These are phyloP conservation scores for Campoletis raptor DNA, from an alignment of 2,888 invertebrate species.

Conservation along the genomic window DNA sequence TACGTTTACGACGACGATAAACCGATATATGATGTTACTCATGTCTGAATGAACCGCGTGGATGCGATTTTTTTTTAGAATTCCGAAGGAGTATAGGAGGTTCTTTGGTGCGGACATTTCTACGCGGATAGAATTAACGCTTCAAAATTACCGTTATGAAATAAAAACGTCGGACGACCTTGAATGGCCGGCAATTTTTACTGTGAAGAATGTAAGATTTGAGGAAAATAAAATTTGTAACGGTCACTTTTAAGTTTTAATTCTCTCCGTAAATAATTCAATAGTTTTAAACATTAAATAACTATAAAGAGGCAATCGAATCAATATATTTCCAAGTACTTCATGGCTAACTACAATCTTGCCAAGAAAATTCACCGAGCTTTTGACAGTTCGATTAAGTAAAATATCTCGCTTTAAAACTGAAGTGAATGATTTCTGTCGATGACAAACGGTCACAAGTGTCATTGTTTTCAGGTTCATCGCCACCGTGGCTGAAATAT, in stretches of 20 bases:
- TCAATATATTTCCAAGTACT: no score
- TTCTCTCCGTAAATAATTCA: background rate
- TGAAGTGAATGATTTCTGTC: background rate
- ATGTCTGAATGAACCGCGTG: background rate
- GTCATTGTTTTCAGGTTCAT: constrained; percentile 54
- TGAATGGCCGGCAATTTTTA: no score
- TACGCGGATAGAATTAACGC: no score
- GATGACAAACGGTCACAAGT: constrained; percentile 15
- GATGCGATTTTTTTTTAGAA: background rate
- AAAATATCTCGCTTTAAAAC: background rate
- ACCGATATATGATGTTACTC: background rate
- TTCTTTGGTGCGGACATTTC: no score
- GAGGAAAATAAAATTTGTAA: no score
- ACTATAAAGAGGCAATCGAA: no score
- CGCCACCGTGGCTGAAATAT: constrained; percentile 66
- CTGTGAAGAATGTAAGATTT: no score
- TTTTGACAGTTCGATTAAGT: background rate
- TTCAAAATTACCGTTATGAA: no score
- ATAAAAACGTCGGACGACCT: no score
- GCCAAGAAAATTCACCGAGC: background rate
- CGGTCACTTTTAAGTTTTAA: no score
- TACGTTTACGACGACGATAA: background rate
- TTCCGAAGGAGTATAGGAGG: background rate
- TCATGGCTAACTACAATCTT: background rate
- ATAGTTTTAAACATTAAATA: background rate